Conservation (phyloP, 2,797 vertebrate species). For the Mormyrus hasselquistii region DNA sequence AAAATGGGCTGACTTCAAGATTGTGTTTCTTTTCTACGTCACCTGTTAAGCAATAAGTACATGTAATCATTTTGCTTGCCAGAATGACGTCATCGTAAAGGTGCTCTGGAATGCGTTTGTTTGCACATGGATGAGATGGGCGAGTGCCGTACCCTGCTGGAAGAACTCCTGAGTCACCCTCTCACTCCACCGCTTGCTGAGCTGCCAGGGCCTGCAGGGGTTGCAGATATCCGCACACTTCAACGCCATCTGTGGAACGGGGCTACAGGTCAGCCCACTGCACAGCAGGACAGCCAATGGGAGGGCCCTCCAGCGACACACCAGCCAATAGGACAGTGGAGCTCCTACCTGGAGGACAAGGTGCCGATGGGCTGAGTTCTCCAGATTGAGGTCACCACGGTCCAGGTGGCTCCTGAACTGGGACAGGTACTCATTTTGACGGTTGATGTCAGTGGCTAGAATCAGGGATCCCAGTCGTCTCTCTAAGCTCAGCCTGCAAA, state of each 20-base stretch:
- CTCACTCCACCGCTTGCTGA: slow-evolving; percentile 77
- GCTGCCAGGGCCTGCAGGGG: slow-evolving; percentile 73
- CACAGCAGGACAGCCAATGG: neutral
- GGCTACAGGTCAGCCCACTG: neutral
- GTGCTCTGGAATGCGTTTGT: neutral
- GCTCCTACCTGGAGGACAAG: slow-evolving; percentile 68
- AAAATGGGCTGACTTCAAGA: slow-evolving; percentile 70
- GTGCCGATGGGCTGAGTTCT: slow-evolving; percentile 61
- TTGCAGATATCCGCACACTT: slow-evolving; percentile 80
- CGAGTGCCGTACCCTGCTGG: slow-evolving; percentile 61
- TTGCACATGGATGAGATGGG: neutral
- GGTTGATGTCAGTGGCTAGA: slow-evolving; percentile 75
- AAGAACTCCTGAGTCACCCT: slow-evolving; percentile 79
- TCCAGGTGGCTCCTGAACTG: slow-evolving; percentile 69
- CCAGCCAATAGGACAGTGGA: neutral
- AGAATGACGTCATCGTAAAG: neutral
- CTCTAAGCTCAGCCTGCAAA: slow-evolving; percentile 70
- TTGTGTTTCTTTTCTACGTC: slow-evolving; percentile 71
- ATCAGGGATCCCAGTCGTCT: slow-evolving; percentile 73
- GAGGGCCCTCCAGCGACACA: neutral
- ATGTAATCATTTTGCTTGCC: neutral
- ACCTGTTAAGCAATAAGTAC: slow-evolving; percentile 44
- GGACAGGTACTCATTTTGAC: slow-evolving; percentile 71
- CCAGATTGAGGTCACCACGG: slow-evolving; percentile 63
- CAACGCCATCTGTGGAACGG: slow-evolving; percentile 66